Percentiles rank a stretch among this genome's conserved stretches.
Conservation (phyloP, 2,888 invertebrate species). For the Plagiodera versicolora region DNA sequence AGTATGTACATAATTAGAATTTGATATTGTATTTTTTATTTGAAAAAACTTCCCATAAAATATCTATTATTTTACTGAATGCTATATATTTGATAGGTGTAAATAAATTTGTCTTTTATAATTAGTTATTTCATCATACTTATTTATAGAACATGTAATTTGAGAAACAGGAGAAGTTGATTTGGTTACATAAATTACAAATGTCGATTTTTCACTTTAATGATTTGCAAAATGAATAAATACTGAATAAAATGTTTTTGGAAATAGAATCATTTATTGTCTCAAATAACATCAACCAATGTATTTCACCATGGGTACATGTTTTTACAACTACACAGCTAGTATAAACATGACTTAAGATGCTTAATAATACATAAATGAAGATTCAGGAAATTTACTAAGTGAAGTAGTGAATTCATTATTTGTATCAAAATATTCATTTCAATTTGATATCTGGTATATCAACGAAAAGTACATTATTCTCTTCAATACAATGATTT, state of each 20-base stretch:
- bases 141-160: too few species aligned
- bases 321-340: constrained; percentile 51
- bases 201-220: not conserved
- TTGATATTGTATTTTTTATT: too few species aligned
- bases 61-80: too few species aligned
- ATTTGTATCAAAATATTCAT: constrained; percentile 15
- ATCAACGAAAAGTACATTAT: not conserved
- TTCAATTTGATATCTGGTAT: not conserved
- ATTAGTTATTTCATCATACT: too few species aligned
- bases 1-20: not conserved
- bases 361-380: constrained; percentile 41
- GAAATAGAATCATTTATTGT: constrained; percentile 58
- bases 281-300: constrained; percentile 53
- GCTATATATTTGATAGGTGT: too few species aligned
- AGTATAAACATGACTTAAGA: constrained; percentile 43
- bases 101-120: too few species aligned
- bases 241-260: constrained; percentile 32
- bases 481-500: not conserved
- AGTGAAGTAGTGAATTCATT: constrained; percentile 12
- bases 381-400: constrained; percentile 30
- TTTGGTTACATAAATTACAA: too few species aligned
- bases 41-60: too few species aligned
- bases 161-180: too few species aligned
- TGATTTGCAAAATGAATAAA: too few species aligned
- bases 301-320: constrained; percentile 46